phyloP scores from a whole-genome alignment of 2,113 vertebrate species.

The Urocolius indicus region DNA sequence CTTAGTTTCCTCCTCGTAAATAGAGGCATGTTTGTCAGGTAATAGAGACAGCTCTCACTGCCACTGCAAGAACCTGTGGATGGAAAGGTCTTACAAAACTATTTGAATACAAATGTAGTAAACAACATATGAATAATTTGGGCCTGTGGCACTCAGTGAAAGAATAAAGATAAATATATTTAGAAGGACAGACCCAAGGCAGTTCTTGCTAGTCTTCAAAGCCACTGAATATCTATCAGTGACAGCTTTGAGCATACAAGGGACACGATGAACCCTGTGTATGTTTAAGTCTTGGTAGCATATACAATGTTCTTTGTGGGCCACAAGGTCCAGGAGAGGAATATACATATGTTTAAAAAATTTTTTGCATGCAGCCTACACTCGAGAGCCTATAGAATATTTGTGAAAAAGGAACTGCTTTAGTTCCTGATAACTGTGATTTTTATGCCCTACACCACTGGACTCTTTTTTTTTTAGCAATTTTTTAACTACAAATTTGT shows the following conservation, averaged over 20 bases:
- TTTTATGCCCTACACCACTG: neutral
- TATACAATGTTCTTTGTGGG: neutral
- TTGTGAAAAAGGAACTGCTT: neutral
- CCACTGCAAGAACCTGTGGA: rapidly evolving
- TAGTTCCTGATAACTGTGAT: neutral
- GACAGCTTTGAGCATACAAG: neutral
- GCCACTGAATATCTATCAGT: neutral
- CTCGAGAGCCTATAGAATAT: neutral
- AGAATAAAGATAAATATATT: neutral
- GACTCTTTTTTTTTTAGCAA: neutral
- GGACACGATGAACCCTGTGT: neutral
- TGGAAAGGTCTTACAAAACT: neutral
- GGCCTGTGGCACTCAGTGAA: neutral
- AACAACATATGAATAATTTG: neutral
- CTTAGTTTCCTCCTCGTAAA: neutral
- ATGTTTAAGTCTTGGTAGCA: neutral
- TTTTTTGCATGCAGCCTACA: neutral
- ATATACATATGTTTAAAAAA: neutral
- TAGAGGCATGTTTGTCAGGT: neutral
- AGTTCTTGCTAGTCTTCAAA: neutral
- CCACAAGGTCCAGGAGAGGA: neutral
- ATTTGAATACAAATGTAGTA: conserved; percentile 8
- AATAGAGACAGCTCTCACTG: neutral
- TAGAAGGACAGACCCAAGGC: neutral
- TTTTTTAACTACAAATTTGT: neutral